Conservation (phyloP, 64 coral and sea anemone species). For the Stichodactyla helianthus region DNA sequence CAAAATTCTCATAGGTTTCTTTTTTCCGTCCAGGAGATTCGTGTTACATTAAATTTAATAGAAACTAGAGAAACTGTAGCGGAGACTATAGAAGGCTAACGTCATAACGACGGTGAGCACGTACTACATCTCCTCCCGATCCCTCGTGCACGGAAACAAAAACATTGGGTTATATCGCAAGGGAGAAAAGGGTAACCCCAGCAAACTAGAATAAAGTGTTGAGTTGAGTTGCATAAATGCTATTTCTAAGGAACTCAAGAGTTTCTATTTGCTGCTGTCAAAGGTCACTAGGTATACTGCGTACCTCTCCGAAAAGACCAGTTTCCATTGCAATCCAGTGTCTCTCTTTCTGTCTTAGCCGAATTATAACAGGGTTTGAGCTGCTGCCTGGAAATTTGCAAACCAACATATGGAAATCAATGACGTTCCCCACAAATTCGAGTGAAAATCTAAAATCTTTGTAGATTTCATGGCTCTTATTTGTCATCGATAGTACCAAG, state of each 20-base stretch:
- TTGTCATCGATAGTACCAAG: background rate
- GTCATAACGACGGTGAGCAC: constrained; percentile 9
- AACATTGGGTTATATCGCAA: background rate
- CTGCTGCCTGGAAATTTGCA: background rate
- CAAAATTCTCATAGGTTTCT: background rate
- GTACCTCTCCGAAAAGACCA: background rate
- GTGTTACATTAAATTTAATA: background rate
- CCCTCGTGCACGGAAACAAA: constrained; percentile 26
- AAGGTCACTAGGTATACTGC: constrained; percentile 13
- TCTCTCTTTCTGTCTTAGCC: background rate
- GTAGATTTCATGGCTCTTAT: background rate
- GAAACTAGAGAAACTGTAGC: background rate
- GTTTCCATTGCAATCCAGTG: background rate
- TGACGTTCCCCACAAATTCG: background rate
- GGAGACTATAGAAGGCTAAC: background rate
- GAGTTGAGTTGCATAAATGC: background rate
- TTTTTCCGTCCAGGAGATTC: background rate
- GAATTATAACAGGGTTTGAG: background rate
- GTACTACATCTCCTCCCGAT: constrained; percentile 23
- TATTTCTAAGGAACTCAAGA: constrained; percentile 3
- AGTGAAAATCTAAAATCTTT: background rate
- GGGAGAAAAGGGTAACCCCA: background rate
- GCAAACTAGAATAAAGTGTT: background rate
- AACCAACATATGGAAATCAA: background rate
- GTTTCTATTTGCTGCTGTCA: constrained; percentile 18